Evolutionary conservation across 2,113 vertebrate genomes (phyloP), one percentile per base, ranked within the genome.

Genomic region (Orientallactaga bullata): DNA sequence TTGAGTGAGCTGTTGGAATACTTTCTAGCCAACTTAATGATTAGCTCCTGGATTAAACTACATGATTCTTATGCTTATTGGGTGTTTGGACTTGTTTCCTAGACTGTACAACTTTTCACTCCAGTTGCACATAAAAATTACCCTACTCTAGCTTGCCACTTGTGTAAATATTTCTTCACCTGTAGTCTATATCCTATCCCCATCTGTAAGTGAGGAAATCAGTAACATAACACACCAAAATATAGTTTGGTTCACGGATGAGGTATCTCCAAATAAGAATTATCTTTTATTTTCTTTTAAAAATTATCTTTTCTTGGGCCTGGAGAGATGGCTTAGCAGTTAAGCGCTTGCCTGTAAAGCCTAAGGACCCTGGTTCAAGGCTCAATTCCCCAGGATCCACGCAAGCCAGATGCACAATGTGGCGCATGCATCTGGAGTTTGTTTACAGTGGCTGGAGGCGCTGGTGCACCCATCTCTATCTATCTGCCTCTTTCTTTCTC

Each of bases 41-140:
- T 24, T 65, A 15, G 32, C 66, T 83, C 23, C n/a, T 23, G 15
- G 7, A 86, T 8, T 26, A 74, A 82, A 69, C 10, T 55, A 30
- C 55, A 23, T 65, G 37, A 91, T 89, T 51, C 47, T 83, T 69
- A 66, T 17, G 76, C 47, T 51, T 87, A 28, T 3, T 83, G 7
- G 7, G 32, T 71, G 18, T 83, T 68, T 93, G 32, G 32, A 77
- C 63, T 72, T 91, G 32, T 76, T 93, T 93, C 74, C 42, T 87
- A 39, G 12, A 84, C 66, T 65, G n/a, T 23, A 65, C 8, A 32
- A 61, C 23, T 63, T 24, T 23, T 60, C 7, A 42, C 35, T 7
- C 23, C 55, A 69, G 21, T n/a, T 88, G 10, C 1, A n/a, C 18
- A 39, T 51, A 35, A 93, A 42, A 83, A 79, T 71, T 60, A 35